Conservation (phyloP, 30 jellyfish, hydroid and myxozoan genomes). For the Catostylus mosaicus region DNA sequence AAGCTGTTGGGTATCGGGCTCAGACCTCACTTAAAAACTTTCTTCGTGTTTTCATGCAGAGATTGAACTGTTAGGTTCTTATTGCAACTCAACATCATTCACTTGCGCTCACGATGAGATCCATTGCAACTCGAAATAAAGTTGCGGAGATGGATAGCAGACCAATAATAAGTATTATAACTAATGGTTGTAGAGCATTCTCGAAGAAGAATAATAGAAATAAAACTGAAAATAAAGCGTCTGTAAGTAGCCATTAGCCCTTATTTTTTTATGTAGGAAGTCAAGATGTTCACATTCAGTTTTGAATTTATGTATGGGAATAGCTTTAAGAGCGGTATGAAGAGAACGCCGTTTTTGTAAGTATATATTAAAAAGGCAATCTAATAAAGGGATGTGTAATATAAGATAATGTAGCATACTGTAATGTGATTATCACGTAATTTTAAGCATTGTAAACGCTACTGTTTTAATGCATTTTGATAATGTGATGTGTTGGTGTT, state of each 20-base stretch:
- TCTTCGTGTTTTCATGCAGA: conserved; percentile 8
- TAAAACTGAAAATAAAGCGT: background rate
- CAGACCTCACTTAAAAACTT: background rate
- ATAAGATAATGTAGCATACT: too few relatives aligned
- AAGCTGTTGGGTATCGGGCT: background rate
- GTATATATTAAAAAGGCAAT: too few relatives aligned
- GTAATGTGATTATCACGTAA: too few relatives aligned
- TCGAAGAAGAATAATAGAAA: background rate
- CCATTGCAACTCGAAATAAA: background rate
- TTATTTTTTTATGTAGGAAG: background rate
- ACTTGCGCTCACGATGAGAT: background rate
- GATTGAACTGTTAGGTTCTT: background rate
- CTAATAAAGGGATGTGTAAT: too few relatives aligned
- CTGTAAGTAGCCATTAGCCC: background rate
- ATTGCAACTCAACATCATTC: background rate
- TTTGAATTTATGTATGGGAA: background rate
- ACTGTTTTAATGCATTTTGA: too few relatives aligned
- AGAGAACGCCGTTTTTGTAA: too few relatives aligned
- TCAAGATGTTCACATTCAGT: background rate
- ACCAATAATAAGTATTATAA: conserved; percentile 1
- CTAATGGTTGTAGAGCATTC: background rate
- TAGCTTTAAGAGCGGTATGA: too few relatives aligned
- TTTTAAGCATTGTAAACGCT: too few relatives aligned
- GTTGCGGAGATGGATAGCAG: conserved; percentile 5
- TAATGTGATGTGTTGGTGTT: too few relatives aligned